phyloP scores from a whole-genome alignment of 2,113 vertebrate genomes.

The Stomatorhinus ivindoensis region DNA sequence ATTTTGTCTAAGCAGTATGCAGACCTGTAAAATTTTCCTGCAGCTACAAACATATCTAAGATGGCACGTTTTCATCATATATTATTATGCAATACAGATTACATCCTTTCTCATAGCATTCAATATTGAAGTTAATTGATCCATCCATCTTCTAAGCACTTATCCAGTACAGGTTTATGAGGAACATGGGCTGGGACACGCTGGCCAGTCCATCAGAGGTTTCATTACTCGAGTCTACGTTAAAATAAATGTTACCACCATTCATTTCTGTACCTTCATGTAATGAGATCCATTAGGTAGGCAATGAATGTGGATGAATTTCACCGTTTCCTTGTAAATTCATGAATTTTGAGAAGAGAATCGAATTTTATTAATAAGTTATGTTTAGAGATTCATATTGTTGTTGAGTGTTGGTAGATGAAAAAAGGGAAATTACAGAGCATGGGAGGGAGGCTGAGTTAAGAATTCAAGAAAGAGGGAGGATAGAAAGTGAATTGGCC shows the following conservation, averaged over 20 bases:
- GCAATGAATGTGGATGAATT: neutral
- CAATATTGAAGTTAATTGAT: neutral
- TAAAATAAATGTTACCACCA: neutral
- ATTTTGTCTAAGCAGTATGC: neutral
- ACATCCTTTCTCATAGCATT: neutral
- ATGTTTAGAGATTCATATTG: neutral
- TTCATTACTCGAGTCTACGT: neutral
- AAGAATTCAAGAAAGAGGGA: neutral
- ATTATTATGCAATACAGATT: neutral
- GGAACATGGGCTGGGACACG: neutral
- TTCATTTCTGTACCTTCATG: neutral
- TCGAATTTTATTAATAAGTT: neutral
- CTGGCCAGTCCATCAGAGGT: neutral
- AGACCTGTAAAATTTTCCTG: neutral
- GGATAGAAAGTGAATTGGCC: neutral
- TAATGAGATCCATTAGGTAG: neutral
- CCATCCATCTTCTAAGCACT: neutral
- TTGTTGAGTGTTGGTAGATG: neutral
- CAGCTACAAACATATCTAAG: neutral
- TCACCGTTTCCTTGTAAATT: neutral
- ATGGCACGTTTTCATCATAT: neutral
- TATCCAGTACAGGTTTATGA: neutral
- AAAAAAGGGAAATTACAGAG: neutral
- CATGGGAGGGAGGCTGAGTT: neutral
- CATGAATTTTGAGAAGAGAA: neutral